Evolutionary conservation across 1,140 invertebrate genomes (phyloP), one percentile per base, ranked within the genome.

Genomic region (Diabrotica undecimpunctata): DNA sequence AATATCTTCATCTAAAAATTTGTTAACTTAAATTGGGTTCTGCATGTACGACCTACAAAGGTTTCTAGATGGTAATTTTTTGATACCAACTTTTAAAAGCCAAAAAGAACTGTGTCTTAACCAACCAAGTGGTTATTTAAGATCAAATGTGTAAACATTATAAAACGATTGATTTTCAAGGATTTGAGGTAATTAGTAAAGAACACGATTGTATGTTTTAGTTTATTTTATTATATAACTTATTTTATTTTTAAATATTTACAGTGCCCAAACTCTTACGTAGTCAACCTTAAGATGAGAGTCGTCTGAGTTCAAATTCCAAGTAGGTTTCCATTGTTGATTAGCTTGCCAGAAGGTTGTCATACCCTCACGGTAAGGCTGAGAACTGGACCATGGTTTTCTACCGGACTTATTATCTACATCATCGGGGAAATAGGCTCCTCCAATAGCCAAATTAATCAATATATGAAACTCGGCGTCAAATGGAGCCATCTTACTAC

Each of bases 401-500:
- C 72, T 64, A 9, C 58, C 59, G 7, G 66, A 51, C n/a, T 54
- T n/a, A 58, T 79, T 80, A 6, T 38, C 51, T 7, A 66, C 65
- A 36, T 70, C 72, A 66, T 85, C 83, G n/a, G 80, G 76, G 75
- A 85, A 84, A 73, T 75, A 83, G 1, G 54, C 39, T 11, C 83
- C 77, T 6, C 79, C 78, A 62, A 67, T 36, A 65, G 72, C 51
- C 25, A 74, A 57, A 75, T 89, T 88, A 11, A 89, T 77, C 50
- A 89, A 84, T 10, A 90, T 66, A 70, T 87, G 87, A 74, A 89
- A 89, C 83, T 88, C 66, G 68, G 81, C 74, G 73, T 86, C 83
- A 67, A 86, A 86, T 5, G 85, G 85, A 25, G 85, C 83, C 77
- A 83, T 81, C 63, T 76, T 77, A 0, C 66, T 64, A 7, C 75